Evolutionary conservation across 30 jellyfish, hydroid and myxozoan species (phyloP).

Genomic region (Chironex yamaguchii): DNA sequence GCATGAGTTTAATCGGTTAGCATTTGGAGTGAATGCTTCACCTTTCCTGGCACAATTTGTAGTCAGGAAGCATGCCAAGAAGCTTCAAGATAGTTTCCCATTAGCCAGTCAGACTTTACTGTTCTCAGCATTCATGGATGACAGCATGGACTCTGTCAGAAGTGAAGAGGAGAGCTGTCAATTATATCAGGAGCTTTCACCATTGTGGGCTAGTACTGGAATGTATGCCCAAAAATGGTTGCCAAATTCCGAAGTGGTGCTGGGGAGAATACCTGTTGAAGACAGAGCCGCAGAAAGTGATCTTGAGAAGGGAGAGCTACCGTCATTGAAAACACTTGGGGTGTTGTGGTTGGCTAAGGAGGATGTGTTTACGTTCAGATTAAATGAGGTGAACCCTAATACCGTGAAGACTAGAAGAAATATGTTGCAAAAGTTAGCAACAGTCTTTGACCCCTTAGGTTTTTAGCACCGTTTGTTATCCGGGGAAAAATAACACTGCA

Average conservation of each 20-base stretch:
- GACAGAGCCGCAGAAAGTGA: constrained; percentile 37
- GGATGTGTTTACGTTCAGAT: background rate
- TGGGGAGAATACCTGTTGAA: background rate
- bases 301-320: constrained; percentile 1
- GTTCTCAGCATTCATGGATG: constrained; percentile 74
- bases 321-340: constrained; percentile 6
- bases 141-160: constrained; percentile 56
- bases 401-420: background rate
- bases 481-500: constrained; percentile 14
- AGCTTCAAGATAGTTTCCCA: constrained; percentile 2
- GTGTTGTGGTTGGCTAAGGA: constrained; percentile 13
- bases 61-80: constrained; percentile 41
- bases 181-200: constrained; percentile 2
- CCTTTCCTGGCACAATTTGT: constrained; percentile 72
- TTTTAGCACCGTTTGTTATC: constrained; percentile 1
- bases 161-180: constrained; percentile 30
- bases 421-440: background rate
- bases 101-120: constrained; percentile 66
- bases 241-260: constrained; percentile 18
- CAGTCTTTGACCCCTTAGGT: constrained; percentile 43
- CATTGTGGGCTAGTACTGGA: constrained; percentile 22
- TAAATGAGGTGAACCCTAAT: background rate
- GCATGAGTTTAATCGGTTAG: constrained; percentile 65
- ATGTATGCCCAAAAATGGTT: constrained; percentile 45
- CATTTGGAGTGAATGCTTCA: constrained; percentile 47